Base-by-base conservation (phyloP, 2,888 invertebrate species). In the Mimachlamys varia region DNA sequence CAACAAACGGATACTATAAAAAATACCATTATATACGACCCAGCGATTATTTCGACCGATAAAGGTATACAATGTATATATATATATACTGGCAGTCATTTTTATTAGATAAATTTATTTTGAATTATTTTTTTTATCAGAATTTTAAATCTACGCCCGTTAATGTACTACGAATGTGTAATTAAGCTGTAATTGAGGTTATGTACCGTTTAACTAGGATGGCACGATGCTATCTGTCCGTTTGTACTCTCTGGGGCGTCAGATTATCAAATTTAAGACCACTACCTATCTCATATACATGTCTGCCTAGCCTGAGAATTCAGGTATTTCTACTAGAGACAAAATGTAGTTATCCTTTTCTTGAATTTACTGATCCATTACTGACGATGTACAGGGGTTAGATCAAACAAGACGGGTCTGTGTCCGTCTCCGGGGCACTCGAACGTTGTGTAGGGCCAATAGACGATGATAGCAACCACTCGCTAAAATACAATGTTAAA, bases 401-500 rank as follows among this genome's bases (percentile, higher is more conserved):
- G 76, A 76, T 76, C 76, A 76, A 76, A 76, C 76, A 76, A 15
- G 2, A 10, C 76, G 5, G 27, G 12, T 27, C 76, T 13, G 76
- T 27, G 19, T 33, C 76, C 33, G 76, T 33, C 76, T 33, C 27
- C 0, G 33, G 12, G 76, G 33, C 76, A 27, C 76, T 76, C 15
- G 76, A 76, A 27, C 33, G 76, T 76, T 33, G 76, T 76, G 76
- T 76, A 22, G 76, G 13, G 27, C 7, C 22, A 33, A 76, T 76
- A 13, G 7, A 33, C 76, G 33, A 76, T 13, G 76, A 15, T 76
- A 76, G 76, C 76, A 76, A 76, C 76, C 76, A 0, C 33, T 76
- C 76, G 33, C 33, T 33, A 76, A 76, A 76, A 76, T 76, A 76
- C 76, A 33, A 76, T 76, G 76, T 76, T 76, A 76, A 76, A 76